Evolutionary conservation across 2,113 vertebrate species (phyloP), one percentile per base, ranked within the genome.

Genomic region (Zosterops japonicus): DNA sequence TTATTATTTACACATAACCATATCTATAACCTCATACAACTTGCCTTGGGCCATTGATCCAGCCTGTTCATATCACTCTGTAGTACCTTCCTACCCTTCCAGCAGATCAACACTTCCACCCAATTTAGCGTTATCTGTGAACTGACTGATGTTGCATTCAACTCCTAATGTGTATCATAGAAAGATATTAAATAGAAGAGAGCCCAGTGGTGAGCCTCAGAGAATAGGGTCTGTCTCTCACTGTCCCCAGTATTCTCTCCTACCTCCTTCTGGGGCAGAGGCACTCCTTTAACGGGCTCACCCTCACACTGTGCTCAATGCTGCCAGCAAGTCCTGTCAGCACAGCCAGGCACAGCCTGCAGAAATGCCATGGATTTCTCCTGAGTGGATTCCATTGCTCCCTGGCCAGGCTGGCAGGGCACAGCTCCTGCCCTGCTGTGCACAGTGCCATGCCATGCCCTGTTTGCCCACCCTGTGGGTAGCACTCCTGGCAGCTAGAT

Each of bases 251-350:
- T 7, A 35, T 28, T 50, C 8, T 20, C 50, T 71, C 6, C 21
- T 8, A 20, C 25, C 17, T 42, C 24, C 57, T 41, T 6, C 41
- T 36, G 49, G 17, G 27, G 9, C 4, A 3, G 9, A 63, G 56
- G 22, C 39, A 21, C 2, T 49, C 50, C 35, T 64, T 18, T 9
- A 9, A 6, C 6, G 22, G 15, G 44, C 11, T 21, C 12, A 23
- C 6, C 4, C 9, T 16, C 11, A 24, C 0, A 1, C 21, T 36
- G 14, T 8, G 16, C n/a, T 70, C n/a, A 3, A 4, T 56, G 42
- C 49, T 50, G 50, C 42, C 31, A 21, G 21, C 65, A 41, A 29
- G 29, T 55, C 49, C 65, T 47, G 56, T 23, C 47, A 63, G 13
- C 24, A n/a, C n/a, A 29, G 41, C 10, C n/a, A 21, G 28, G 35